Conservation (phyloP, 2,888 invertebrate species). For the Malachius bipustulatus region DNA sequence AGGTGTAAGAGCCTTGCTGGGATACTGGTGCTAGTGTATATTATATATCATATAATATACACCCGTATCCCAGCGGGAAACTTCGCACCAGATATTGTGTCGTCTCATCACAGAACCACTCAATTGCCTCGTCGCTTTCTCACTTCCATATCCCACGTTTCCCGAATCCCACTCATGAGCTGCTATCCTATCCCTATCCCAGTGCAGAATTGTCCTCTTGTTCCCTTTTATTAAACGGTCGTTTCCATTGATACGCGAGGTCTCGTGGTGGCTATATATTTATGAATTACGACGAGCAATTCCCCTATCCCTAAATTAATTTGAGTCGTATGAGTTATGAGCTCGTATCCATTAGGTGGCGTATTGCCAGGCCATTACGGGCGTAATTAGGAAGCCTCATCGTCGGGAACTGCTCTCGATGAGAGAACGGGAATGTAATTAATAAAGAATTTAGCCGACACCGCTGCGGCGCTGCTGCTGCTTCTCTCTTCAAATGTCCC, state of each 20-base stretch:
- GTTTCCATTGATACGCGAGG: constrained; percentile 3
- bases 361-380: constrained; percentile 35
- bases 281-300: constrained; percentile 23
- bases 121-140: constrained; percentile 18
- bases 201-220: constrained; percentile 5
- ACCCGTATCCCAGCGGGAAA: constrained; percentile 16
- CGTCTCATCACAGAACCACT: constrained; percentile 24
- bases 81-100: constrained; percentile 20
- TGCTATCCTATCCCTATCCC: constrained; percentile 8
- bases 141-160: constrained; percentile 6
- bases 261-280: constrained; percentile 10
- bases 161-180: constrained; percentile 11
- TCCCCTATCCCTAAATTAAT: constrained; percentile 32
- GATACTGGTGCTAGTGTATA: too few relatives aligned
- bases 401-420: constrained; percentile 23
- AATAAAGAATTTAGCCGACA: constrained; percentile 33
- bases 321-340: constrained; percentile 35
- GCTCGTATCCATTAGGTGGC: constrained; percentile 35
- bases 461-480: constrained; percentile 22
- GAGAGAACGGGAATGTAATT: constrained; percentile 32
- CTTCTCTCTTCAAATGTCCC: too few relatives aligned
- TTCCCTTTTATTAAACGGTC: constrained; percentile 15
- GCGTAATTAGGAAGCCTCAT: constrained; percentile 32
- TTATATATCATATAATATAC: too few relatives aligned
- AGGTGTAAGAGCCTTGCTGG: neutral